phyloP scores from a whole-genome alignment of 2,888 invertebrate genomes.

The Synanthedon andrenaeformis region DNA sequence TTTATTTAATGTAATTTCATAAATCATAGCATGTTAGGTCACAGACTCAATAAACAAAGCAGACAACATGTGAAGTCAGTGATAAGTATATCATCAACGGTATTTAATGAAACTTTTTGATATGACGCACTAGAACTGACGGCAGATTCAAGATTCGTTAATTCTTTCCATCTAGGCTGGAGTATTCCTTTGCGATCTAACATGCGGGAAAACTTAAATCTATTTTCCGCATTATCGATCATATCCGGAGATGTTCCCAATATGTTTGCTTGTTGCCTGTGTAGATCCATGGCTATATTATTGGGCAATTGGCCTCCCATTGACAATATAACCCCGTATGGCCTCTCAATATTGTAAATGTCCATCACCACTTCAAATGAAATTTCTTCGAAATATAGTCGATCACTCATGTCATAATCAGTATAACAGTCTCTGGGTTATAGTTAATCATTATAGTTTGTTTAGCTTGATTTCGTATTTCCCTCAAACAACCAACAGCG shows the following conservation, averaged over 20 bases:
- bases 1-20: no score
- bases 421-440: constrained; percentile 99
- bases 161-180: constrained; percentile 97
- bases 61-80: no score
- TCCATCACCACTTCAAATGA: constrained; percentile 99
- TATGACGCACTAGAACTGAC: no score
- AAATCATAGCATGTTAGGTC: no score
- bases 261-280: constrained; percentile 89
- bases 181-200: constrained; percentile 93
- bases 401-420: constrained; percentile 99
- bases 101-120: no score
- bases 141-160: constrained; percentile 91
- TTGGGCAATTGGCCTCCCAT: constrained; percentile 99
- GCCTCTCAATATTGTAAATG: constrained; percentile 93
- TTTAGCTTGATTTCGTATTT: constrained; percentile 85
- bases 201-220: constrained; percentile 98
- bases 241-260: constrained; percentile 96
- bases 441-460: constrained; percentile 99
- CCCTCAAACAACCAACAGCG: constrained; percentile 95
- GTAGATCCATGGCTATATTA: constrained; percentile 99
- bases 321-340: constrained; percentile 93
- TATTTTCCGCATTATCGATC: constrained; percentile 97
- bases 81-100: no score
- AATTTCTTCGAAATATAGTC: constrained; percentile 99
- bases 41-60: no score